These are phyloP conservation scores for Eurystomus gularis DNA, from an alignment of 2,113 vertebrate species.

Conservation along the genomic window DNA sequence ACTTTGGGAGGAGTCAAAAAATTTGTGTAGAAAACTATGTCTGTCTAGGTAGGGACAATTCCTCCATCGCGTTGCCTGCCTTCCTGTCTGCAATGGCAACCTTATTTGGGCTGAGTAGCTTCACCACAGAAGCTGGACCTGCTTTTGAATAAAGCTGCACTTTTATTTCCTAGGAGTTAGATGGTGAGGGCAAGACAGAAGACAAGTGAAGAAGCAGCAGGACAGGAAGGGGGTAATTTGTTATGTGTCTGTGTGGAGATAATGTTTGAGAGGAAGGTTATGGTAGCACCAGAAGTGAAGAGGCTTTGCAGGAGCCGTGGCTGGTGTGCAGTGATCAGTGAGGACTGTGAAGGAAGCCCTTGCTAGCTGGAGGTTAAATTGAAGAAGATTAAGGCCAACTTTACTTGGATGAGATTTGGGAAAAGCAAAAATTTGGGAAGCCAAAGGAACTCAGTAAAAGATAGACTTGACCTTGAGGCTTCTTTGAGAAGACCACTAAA, in stretches of 20 bases:
- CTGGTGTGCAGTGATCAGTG: not conserved
- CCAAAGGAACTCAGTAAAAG: not conserved
- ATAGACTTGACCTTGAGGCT: not conserved
- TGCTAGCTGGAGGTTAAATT: not conserved
- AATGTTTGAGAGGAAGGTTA: not conserved
- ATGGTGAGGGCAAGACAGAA: not conserved
- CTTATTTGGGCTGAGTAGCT: not conserved
- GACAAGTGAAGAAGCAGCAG: not conserved
- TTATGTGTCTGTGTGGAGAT: not conserved
- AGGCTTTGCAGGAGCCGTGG: not conserved
- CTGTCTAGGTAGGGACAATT: not conserved
- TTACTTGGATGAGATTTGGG: not conserved
- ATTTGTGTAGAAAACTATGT: not conserved
- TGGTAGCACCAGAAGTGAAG: not conserved
- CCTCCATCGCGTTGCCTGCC: accelerated
- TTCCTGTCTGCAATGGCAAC: not conserved
- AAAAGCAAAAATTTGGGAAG: not conserved
- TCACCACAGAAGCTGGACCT: not conserved
- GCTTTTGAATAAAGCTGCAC: not conserved
- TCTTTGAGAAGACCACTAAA: not conserved
- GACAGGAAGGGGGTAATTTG: not conserved
- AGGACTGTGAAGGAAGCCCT: not conserved
- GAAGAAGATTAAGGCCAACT: not conserved
- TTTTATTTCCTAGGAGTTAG: not conserved
- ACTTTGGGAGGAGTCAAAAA: not conserved